phyloP scores from a whole-genome alignment of 2,797 vertebrate species.

The Hydrocynus forskahlii region DNA sequence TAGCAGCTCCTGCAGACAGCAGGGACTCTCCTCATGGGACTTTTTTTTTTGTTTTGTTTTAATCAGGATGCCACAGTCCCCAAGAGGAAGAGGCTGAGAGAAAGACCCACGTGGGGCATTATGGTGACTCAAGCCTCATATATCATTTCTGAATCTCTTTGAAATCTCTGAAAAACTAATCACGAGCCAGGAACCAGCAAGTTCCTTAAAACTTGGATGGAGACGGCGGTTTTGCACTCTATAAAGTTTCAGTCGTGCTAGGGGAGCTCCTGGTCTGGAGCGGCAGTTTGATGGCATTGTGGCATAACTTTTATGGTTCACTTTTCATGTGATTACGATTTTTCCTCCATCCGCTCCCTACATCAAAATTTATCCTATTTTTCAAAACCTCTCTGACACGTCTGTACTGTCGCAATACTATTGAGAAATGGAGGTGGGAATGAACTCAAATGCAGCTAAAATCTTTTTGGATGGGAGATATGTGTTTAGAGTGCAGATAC shows the following conservation, averaged over 20 bases:
- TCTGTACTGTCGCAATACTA: background rate
- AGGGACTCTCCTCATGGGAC: constrained; percentile 66
- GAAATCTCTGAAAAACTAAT: constrained; percentile 58
- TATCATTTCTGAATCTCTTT: constrained; percentile 60
- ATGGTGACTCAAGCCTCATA: constrained; percentile 54
- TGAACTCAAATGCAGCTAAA: background rate
- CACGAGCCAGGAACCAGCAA: constrained; percentile 60
- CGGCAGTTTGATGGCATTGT: constrained; percentile 1
- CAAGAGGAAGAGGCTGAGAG: constrained; percentile 50
- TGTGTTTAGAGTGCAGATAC: background rate
- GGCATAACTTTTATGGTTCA: constrained; percentile 62
- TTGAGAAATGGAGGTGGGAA: background rate
- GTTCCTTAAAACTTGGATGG: constrained; percentile 65
- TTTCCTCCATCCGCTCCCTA: background rate
- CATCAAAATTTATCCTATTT: background rate
- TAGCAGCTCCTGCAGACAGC: constrained; percentile 61
- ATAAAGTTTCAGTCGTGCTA: constrained; percentile 73
- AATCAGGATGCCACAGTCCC: constrained; percentile 63
- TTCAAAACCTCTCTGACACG: background rate
- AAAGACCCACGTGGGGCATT: constrained; percentile 51
- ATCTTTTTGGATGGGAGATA: background rate
- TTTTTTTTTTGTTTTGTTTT: constrained; percentile 48
- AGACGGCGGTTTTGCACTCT: constrained; percentile 74
- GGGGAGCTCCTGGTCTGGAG: constrained; percentile 53
- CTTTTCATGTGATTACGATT: constrained; percentile 47